Evolutionary conservation across 2,888 invertebrate species (phyloP).

Genomic region (Cantharis rufa): DNA sequence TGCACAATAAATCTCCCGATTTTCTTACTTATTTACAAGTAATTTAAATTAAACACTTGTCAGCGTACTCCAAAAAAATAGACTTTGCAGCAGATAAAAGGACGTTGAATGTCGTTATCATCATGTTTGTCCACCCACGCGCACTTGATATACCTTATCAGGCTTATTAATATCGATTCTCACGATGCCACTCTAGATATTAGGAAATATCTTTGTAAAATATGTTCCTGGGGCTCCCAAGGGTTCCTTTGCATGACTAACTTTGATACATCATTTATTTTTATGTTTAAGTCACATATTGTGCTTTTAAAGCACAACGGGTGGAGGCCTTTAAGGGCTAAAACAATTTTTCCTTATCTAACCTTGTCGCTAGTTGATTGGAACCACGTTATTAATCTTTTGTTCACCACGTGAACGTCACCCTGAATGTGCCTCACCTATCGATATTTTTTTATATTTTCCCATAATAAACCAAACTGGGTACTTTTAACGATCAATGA

Average conservation of each 20-base stretch:
- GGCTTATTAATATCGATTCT: constrained; percentile 27
- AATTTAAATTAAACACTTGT: neutral
- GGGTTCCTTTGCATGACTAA: constrained; percentile 18
- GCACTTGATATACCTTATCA: constrained; percentile 25
- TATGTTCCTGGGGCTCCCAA: constrained; percentile 17
- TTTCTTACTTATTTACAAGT: neutral
- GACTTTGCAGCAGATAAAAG: constrained; percentile 21
- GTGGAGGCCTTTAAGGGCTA: constrained; percentile 19
- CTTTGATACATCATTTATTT: constrained; percentile 21
- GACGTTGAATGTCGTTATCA: constrained; percentile 29
- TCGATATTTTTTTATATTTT: neutral
- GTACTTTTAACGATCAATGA: neutral
- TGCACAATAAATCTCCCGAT: neutral
- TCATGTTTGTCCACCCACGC: constrained; percentile 28
- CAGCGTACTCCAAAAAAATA: neutral
- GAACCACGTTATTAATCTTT: neutral
- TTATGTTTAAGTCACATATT: constrained; percentile 15
- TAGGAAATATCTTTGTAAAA: constrained; percentile 20
- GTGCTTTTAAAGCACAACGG: constrained; percentile 20
- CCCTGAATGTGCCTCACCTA: neutral
- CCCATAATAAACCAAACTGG: neutral
- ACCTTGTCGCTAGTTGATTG: neutral
- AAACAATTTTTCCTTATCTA: constrained; percentile 5
- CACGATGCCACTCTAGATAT: constrained; percentile 21
- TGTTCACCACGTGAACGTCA: constrained; percentile 2